phyloP scores from a whole-genome alignment of 2,888 invertebrate species.

The Lomographa bimaculata region DNA sequence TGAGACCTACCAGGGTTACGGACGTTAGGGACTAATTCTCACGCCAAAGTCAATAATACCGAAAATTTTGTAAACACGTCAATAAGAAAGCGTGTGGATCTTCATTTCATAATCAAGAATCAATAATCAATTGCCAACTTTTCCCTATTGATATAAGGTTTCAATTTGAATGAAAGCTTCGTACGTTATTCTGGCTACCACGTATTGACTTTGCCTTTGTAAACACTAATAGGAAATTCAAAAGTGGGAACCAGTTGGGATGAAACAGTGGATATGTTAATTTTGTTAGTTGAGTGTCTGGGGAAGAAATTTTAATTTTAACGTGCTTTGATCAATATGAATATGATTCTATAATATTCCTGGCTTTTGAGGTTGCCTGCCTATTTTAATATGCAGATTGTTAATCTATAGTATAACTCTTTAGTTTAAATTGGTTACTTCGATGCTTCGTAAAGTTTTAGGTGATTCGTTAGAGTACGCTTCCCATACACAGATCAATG shows the following conservation, averaged over 20 bases:
- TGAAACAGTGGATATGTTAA: slow-evolving; percentile 80
- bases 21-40: slow-evolving; percentile 78
- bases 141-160: slow-evolving; percentile 33
- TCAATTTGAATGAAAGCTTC: slow-evolving; percentile 29
- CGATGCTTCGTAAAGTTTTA: too few species aligned
- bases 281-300: slow-evolving; percentile 56
- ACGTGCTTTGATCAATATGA: slow-evolving; percentile 18
- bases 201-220: slow-evolving; percentile 78
- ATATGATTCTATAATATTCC: slow-evolving; percentile 5
- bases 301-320: slow-evolving; percentile 41
- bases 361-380: background rate
- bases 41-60: slow-evolving; percentile 77
- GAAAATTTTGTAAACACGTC: slow-evolving; percentile 76
- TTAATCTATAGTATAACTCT: too few species aligned
- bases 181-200: slow-evolving; percentile 60
- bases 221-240: slow-evolving; percentile 81
- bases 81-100: slow-evolving; percentile 54
- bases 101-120: slow-evolving; percentile 56
- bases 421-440: too few species aligned
- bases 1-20: slow-evolving; percentile 76
- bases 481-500: too few species aligned
- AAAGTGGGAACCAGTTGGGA: slow-evolving; percentile 79
- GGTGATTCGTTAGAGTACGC: too few species aligned
- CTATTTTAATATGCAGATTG: too few species aligned
- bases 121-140: slow-evolving; percentile 37